These are phyloP conservation scores for Connochaetes taurinus DNA, from an alignment of 2,113 vertebrate genomes.

Conservation along the genomic window DNA sequence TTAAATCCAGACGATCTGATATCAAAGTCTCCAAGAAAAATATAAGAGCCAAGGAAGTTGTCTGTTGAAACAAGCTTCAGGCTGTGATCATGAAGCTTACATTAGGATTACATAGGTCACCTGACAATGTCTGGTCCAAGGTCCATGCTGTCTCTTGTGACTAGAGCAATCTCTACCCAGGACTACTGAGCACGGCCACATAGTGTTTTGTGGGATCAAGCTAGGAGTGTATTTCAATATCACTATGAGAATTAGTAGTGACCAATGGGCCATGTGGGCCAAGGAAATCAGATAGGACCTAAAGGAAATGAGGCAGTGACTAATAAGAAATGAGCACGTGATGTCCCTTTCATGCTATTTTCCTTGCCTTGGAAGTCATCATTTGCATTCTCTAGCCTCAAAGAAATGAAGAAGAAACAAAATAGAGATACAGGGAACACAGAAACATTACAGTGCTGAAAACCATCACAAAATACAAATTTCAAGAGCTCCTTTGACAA, in stretches of 20 bases:
- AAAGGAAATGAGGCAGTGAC: neutral
- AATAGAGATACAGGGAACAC: neutral
- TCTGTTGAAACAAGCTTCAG: neutral
- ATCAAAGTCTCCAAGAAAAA: neutral
- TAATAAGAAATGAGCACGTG: neutral
- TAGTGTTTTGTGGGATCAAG: neutral
- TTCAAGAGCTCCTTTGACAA: neutral
- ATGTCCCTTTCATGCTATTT: neutral
- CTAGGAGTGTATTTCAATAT: neutral
- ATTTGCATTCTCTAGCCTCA: neutral
- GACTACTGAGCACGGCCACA: neutral
- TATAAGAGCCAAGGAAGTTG: neutral
- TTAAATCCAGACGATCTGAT: neutral
- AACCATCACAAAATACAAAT: neutral
- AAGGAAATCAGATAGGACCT: neutral
- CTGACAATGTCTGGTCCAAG: neutral
- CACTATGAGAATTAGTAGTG: neutral
- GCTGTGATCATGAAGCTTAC: neutral
- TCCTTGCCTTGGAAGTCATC: neutral
- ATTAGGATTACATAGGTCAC: neutral
- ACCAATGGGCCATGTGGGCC: neutral
- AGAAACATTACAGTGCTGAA: neutral
- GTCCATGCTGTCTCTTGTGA: neutral
- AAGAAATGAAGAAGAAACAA: neutral
- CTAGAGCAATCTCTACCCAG: neutral